Evolutionary conservation across 2,888 invertebrate genomes (phyloP), one percentile per base, ranked within the genome.

Genomic region (Sinhomidia bicolor): DNA sequence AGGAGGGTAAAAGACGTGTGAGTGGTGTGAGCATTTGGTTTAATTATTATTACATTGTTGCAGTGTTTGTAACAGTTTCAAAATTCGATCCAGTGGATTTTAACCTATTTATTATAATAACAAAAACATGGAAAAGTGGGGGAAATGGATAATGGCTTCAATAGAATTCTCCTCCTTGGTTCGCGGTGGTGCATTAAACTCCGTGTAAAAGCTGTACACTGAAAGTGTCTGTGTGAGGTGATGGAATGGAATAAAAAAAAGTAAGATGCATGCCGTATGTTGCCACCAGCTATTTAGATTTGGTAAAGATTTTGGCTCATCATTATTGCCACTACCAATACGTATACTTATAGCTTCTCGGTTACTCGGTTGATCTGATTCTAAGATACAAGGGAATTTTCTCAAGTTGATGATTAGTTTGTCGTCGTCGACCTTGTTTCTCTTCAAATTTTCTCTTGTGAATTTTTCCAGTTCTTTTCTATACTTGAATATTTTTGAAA

Each of bases 191-290:
- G 32, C 44, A 44, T 71, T 57, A 84, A 84, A 85, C 62, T 29
- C 60, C 60, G 74, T 84, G 32, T 36, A 54, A 47, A 54, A 29
- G 29, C 23, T 29, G 5, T n/a, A 68, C 36, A 26, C n/a, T n/a
- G 44, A n/a, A 47, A 29, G 20, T 54, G 85, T 85, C 1, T 23
- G 65, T 68, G 85, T 76, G 78, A 76, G 65, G 65, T 29, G 47
- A n/a, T 78, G 76, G 62, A 68, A 68, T 36, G n/a, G 29, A n/a
- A 32, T 32, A n/a, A n/a, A 12, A 36, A n/a, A 10, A 57, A 17
- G n/a, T n/a, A 51, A 62, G 85, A 41, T 80, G 80, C 71, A 86
- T 86, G 74, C 86, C 85, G 78, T 60, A 85, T 85, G 85, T 85
- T 85, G 68, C 85, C 85, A 81, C 81, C 44, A 65, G 81, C 65